Evolutionary conservation across 2,113 vertebrate species (phyloP), one percentile per base, ranked within the genome.

Genomic region (Siniperca knerii): DNA sequence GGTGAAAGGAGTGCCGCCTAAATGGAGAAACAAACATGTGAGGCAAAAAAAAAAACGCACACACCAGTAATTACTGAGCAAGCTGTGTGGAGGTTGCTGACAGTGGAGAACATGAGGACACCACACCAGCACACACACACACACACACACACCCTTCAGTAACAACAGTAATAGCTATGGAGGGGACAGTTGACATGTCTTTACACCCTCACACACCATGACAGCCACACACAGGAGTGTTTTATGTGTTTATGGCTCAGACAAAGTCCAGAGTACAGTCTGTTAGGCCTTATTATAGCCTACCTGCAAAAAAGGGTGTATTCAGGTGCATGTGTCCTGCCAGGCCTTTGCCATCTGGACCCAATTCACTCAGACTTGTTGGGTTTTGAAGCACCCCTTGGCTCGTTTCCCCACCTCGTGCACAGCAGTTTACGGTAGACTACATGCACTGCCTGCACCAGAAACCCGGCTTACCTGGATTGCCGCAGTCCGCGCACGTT

Each of bases 401-500:
- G 52, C 52, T 44, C 48, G 33, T 60, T 1, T 2, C 18, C 1
- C 50, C 21, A 46, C 44, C 12, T 46, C 15, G 15, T 16, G 46
- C 46, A 48, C 46, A 48, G 46, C 62, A 21, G 46, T 11, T 44
- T 44, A 12, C 8, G 10, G 42, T 10, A 44, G 42, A 2, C 37
- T 29, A 33, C 83, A 35, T 15, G 70, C 71, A 8, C 50, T 9
- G 44, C 2, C 44, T 69, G 35, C 61, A 42, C 20, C 54, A 11
- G 29, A 33, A 42, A 0, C 40, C 66, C 4, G n/a, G 61, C 8
- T 60, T 87, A 95, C 94, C 94, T 94, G 94, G 92, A 65, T 94
- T 95, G 87, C 93, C 94, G 94, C 94, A 95, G 92, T 95, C 93
- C 21, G 93, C 93, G 68, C 94, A 95, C 68, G 83, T 86, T 10